These are phyloP conservation scores for Telenomus remus DNA, from an alignment of 1,140 invertebrate genomes.

Conservation along the genomic window DNA sequence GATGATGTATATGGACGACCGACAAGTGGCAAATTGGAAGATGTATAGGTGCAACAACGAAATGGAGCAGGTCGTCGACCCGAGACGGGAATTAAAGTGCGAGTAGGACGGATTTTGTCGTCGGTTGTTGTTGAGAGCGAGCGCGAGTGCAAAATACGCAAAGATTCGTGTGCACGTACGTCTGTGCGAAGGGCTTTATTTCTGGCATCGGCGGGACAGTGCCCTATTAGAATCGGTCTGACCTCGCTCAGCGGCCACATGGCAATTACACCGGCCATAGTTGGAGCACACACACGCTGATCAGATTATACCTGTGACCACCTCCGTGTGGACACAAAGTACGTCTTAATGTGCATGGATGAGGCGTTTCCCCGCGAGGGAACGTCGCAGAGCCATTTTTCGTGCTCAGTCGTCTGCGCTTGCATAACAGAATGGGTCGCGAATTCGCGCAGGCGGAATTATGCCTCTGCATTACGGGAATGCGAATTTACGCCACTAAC, in stretches of 20 bases:
- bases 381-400: constrained; percentile 4
- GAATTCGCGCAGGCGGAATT: constrained; percentile 31
- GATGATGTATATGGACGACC: background rate
- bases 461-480: constrained; percentile 29
- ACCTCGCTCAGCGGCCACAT: background rate
- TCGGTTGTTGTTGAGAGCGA: constrained; percentile 25
- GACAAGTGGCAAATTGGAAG: constrained; percentile 3
- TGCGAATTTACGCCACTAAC: constrained; percentile 8
- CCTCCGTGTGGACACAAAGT: constrained; percentile 7
- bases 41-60: constrained; percentile 7
- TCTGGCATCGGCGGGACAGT: constrained; percentile 20
- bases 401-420: constrained; percentile 10
- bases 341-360: background rate
- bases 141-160: constrained; percentile 29
- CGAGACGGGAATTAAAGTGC: constrained; percentile 17
- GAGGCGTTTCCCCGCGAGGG: constrained; percentile 9
- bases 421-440: background rate
- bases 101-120: constrained; percentile 21
- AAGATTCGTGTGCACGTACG: constrained; percentile 5
- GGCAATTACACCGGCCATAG: background rate
- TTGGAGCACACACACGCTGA: background rate
- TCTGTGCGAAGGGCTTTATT: constrained; percentile 17
- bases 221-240: constrained; percentile 7
- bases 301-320: constrained; percentile 13
- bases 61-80: constrained; percentile 37